Evolutionary conservation across 2,888 invertebrate genomes (phyloP), one percentile per base, ranked within the genome.

Genomic region (Sphaerolaimus hirsutus): DNA sequence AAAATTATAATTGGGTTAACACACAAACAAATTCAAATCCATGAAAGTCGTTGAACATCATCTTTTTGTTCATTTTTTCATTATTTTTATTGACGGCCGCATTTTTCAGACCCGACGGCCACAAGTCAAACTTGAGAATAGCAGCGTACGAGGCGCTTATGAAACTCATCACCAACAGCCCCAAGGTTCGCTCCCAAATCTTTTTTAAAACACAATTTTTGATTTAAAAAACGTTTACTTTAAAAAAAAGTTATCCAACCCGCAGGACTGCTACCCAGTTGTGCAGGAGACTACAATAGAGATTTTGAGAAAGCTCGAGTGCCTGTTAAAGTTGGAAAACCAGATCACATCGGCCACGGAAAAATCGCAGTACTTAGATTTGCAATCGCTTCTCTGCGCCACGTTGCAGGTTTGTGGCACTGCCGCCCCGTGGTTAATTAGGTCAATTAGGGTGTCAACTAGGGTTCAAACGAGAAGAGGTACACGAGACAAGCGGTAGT

Each of bases 131-230:
- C 66, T 72, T 97, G 47, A 73, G 97, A 53, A 82, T 86, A 25
- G 89, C 93, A 29, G 97, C 97, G 0, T 97, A 97, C 64, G 93
- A 97, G 67, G 91, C 97, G 1, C 72, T 97, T 1, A 97, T 97
- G 93, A 93, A 93, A 70, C 80, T 97, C 80, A 83, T 99, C 40
- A 97, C 93, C 66, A 93, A 91, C 66, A 89, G 89, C 1, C 91
- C 97, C 0, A 75, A 77, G 53, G 68, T 46, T 40, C 7, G 36
- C n/a, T 12, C n/a, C n/a, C n/a, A n/a, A n/a, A 26, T 45, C 29
- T 4, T 35, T 26, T 50, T 44, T 25, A 17, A 12, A 3, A 21
- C 14, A 19, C 17, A 23, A 23, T 7, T 22, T 26, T 25, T 25
- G 10, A 22, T 40, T 46, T 4, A 36, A n/a, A 37, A 19, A 36